These are phyloP conservation scores for Gymnogyps californianus DNA, from an alignment of 2,113 vertebrate species.

Conservation along the genomic window DNA sequence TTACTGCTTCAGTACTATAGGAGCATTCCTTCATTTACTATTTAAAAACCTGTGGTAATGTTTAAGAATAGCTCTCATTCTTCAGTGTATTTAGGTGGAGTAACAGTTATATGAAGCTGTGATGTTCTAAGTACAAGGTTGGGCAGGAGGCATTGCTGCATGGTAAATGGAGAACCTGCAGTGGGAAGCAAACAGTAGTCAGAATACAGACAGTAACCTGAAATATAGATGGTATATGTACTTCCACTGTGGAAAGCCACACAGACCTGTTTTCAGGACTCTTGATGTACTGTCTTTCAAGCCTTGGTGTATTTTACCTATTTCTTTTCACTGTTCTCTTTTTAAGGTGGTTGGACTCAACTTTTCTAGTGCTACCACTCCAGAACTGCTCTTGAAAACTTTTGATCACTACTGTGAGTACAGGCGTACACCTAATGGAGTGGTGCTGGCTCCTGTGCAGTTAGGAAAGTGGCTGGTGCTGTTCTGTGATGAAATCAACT, in stretches of 20 bases:
- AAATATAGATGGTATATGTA: not conserved
- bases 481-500: slow-evolving; percentile 98
- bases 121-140: not conserved
- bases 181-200: not conserved
- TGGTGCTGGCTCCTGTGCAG: slow-evolving; percentile 95
- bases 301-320: not conserved
- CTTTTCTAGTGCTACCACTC: slow-evolving; percentile 97
- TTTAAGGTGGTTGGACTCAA: slow-evolving; percentile 95
- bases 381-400: slow-evolving; percentile 94
- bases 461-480: slow-evolving; percentile 97
- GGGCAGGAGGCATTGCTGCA: not conserved
- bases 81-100: not conserved
- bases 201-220: not conserved
- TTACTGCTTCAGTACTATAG: not conserved
- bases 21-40: not conserved
- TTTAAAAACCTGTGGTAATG: not conserved
- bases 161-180: not conserved
- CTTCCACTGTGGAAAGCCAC: not conserved
- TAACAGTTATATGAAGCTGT: not conserved
- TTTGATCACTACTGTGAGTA: slow-evolving; percentile 99
- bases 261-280: not conserved
- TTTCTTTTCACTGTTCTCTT: not conserved
- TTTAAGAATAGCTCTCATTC: not conserved
- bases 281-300: not conserved
- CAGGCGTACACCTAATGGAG: slow-evolving; percentile 92